These are phyloP conservation scores for Coregonus clupeaformis DNA, from an alignment of 2,113 vertebrate species.

Conservation along the genomic window DNA sequence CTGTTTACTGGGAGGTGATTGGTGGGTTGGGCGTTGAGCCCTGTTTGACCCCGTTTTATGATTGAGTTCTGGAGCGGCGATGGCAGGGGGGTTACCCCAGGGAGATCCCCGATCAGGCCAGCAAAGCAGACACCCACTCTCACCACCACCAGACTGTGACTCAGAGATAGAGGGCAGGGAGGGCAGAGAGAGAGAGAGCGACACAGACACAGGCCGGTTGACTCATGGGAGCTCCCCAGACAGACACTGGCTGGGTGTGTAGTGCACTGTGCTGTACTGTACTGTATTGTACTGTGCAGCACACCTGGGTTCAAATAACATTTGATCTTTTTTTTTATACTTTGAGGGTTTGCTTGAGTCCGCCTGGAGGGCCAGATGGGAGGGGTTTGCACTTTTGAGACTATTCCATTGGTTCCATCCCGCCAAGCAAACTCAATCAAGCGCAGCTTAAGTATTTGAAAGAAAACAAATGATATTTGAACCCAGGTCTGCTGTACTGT, in stretches of 20 bases:
- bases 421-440: too few relatives aligned
- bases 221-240: slow-evolving; percentile 47
- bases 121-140: slow-evolving; percentile 35
- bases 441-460: too few relatives aligned
- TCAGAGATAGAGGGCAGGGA: background rate
- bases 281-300: background rate
- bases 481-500: too few relatives aligned
- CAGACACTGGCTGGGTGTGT: slow-evolving; percentile 33
- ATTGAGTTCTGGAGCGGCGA: slow-evolving; percentile 9
- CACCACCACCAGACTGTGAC: background rate
- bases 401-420: too few relatives aligned
- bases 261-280: background rate
- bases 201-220: slow-evolving; percentile 30
- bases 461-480: too few relatives aligned
- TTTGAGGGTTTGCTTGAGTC: too few relatives aligned
- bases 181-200: background rate
- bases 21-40: slow-evolving; percentile 17
- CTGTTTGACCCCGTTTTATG: slow-evolving; percentile 27
- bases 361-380: too few relatives aligned
- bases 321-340: too few relatives aligned
- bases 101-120: slow-evolving; percentile 32
- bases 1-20: background rate
- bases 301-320: too few relatives aligned
- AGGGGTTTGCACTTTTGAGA: too few relatives aligned
- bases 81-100: slow-evolving; percentile 29